These are phyloP conservation scores for Megalonaias nervosa DNA, from an alignment of 1,140 invertebrate genomes.

Conservation along the genomic window DNA sequence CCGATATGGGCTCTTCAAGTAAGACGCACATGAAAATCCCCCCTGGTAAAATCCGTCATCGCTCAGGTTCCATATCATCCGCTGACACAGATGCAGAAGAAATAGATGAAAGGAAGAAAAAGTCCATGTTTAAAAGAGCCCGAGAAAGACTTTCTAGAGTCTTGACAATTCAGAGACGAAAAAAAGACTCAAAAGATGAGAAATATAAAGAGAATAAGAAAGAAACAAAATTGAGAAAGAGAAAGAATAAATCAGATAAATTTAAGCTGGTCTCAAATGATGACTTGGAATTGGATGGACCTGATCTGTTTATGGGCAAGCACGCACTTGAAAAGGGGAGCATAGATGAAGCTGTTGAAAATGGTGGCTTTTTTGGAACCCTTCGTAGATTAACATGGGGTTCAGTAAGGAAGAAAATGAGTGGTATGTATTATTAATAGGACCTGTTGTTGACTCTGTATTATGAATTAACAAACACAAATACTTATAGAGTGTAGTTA, in stretches of 20 bases:
- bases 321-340: constrained; percentile 24
- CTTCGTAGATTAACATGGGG: constrained; percentile 16
- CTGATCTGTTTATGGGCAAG: constrained; percentile 5
- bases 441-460: no score
- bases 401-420: constrained; percentile 10
- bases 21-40: constrained; percentile 3
- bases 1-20: background rate
- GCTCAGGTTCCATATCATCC: background rate
- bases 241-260: background rate
- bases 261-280: background rate
- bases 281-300: constrained; percentile 13
- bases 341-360: background rate
- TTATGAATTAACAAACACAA: no score
- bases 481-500: no score
- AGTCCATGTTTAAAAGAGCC: constrained; percentile 37
- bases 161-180: constrained; percentile 9
- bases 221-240: constrained; percentile 3
- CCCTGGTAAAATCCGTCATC: background rate
- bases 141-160: constrained; percentile 11
- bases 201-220: constrained; percentile 6
- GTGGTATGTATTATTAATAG: constrained; percentile 2
- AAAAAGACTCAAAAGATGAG: background rate
- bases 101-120: constrained; percentile 24
- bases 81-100: background rate
- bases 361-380: constrained; percentile 14